These are phyloP conservation scores for Odontophorus gujanensis DNA, from an alignment of 2,113 vertebrate species.

Conservation along the genomic window DNA sequence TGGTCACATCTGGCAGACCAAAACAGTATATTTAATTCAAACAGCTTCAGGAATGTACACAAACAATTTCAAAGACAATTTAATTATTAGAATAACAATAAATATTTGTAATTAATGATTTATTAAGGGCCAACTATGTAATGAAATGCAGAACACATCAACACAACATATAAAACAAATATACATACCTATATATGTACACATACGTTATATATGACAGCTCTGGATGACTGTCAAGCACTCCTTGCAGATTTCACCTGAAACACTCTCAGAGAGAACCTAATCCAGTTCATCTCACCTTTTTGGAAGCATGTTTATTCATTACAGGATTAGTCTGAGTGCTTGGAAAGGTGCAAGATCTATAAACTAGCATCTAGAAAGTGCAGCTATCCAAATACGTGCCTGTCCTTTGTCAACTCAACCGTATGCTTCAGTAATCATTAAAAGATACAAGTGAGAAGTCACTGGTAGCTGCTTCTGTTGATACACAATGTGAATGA, in stretches of 20 bases:
- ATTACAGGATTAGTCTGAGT: neutral
- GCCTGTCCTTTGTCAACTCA: neutral
- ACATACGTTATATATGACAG: neutral
- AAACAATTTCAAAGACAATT: neutral
- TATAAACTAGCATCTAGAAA: neutral
- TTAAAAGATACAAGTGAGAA: constrained; percentile 27
- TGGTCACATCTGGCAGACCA: neutral
- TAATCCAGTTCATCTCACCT: neutral
- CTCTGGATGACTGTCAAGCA: neutral
- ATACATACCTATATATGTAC: too few relatives aligned
- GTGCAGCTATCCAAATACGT: neutral
- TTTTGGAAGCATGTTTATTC: neutral
- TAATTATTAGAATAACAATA: neutral
- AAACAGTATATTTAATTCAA: neutral
- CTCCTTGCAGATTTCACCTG: neutral
- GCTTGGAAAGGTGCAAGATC: neutral
- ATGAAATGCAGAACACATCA: neutral
- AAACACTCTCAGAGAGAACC: neutral
- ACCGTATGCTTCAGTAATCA: neutral
- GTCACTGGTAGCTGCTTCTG: neutral
- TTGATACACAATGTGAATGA: neutral
- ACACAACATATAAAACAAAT: neutral
- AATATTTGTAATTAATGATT: neutral
- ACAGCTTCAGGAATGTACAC: neutral
- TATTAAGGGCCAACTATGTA: neutral